These are phyloP conservation scores for Elanus axillaris DNA, from an alignment of 2,113 vertebrate genomes.

Conservation along the genomic window DNA sequence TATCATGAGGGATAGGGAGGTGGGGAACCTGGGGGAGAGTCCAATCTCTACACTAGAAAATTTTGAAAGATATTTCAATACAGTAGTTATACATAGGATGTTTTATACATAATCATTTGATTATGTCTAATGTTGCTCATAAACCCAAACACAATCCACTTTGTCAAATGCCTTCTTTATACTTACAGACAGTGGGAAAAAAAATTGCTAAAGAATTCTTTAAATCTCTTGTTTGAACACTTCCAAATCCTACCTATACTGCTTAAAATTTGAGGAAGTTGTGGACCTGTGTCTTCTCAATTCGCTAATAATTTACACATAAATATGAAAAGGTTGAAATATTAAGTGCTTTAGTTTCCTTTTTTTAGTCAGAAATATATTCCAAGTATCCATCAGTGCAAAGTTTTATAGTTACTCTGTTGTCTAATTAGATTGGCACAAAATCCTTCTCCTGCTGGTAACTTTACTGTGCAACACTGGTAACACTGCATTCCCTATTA, in stretches of 20 bases:
- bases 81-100: background rate
- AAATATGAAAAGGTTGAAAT: background rate
- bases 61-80: background rate
- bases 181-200: background rate
- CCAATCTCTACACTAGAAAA: background rate
- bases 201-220: background rate
- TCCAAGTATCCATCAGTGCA: background rate
- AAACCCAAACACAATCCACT: background rate
- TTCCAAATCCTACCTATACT: background rate
- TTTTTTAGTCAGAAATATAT: background rate
- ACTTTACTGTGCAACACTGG: background rate
- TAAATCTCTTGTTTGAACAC: background rate
- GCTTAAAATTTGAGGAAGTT: background rate
- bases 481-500: background rate
- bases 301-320: background rate
- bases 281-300: background rate
- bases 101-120: background rate
- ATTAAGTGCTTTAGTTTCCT: background rate
- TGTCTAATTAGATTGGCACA: background rate
- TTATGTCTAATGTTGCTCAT: background rate
- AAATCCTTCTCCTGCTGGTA: background rate
- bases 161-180: background rate
- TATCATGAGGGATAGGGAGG: rapidly evolving
- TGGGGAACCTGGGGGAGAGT: background rate
- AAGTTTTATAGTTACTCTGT: background rate